Evolutionary conservation across 2,888 invertebrate genomes (phyloP), one percentile per base, ranked within the genome.

Genomic region (Palloptera scutellata): DNA sequence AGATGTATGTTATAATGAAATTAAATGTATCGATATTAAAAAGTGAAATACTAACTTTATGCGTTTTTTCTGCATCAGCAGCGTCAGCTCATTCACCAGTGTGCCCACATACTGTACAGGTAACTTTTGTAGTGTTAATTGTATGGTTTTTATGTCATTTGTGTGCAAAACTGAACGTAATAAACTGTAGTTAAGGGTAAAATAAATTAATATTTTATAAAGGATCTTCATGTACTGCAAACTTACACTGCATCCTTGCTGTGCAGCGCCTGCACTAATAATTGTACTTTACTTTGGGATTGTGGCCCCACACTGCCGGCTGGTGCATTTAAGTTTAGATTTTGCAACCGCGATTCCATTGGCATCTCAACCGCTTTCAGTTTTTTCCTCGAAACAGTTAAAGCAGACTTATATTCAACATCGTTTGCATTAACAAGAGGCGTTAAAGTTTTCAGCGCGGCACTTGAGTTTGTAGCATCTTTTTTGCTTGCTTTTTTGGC

Each of bases 241-340:
- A 73, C 84, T 77, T 73, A 89, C 89, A 84, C 87, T 70, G 87
- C 88, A 80, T 97, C 95, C 77, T 91, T 91, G 78, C 96, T 96
- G 76, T 94, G 94, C 43, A 97, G 84, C 0, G 94, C 96, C 83
- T 93, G 96, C 64, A 94, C 87, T 10, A 97, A 84, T 10, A 96
- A 86, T 71, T 93, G 92, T 1, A 92, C 92, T 77, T 95, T 87
- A 83, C 94, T 95, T 78, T 92, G 90, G 1, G 87, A 86, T 70
- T 87, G 87, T 2, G 89, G 87, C 0, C 68, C 52, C 12, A 73
- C 61, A 53, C 75, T 75, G n/a, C 86, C 85, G 72, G 87, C 81
- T 52, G 84, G 80, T 4, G 84, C 76, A 9, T 87, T 86, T 20
- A 95, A 81, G 19, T 91, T 90, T 30, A 96, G 86, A 83, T 95